Evolutionary conservation across 2,113 vertebrate species (phyloP).

Genomic region (Gasterosteus nipponicus): DNA sequence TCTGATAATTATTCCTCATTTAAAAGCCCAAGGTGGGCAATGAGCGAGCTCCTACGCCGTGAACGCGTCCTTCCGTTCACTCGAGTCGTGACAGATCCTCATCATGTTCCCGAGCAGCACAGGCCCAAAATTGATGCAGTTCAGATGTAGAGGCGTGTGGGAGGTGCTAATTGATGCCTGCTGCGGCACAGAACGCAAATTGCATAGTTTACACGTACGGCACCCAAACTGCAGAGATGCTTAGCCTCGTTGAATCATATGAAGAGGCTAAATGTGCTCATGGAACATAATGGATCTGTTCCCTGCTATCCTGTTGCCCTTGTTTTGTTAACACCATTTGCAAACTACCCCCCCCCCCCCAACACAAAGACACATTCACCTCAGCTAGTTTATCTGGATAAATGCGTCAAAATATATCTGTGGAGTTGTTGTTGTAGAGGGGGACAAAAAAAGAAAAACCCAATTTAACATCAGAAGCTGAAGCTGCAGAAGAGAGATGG

Average conservation of each 20-base stretch:
- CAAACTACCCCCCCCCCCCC: neutral
- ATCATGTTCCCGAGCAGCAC: conserved; percentile 48
- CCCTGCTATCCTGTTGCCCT: conserved; percentile 7
- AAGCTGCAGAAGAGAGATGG: conserved; percentile 21
- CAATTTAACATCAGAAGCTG: neutral
- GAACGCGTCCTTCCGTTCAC: conserved; percentile 52
- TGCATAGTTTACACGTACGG: conserved; percentile 69
- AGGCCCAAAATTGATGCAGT: conserved; percentile 55
- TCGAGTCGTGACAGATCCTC: conserved; percentile 59
- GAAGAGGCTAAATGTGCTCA: conserved; percentile 55
- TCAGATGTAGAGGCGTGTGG: conserved; percentile 66
- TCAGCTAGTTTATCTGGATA: neutral
- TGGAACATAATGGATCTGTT: conserved; percentile 52
- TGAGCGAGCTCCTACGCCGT: conserved; percentile 30
- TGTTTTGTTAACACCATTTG: conserved; percentile 38
- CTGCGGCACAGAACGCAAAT: conserved; percentile 66
- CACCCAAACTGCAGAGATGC: conserved; percentile 42
- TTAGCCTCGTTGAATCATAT: conserved; percentile 38
- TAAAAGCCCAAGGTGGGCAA: conserved; percentile 62
- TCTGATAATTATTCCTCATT: conserved; percentile 53
- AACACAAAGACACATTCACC: conserved; percentile 19
- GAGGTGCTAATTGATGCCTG: conserved; percentile 76
- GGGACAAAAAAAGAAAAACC: neutral
- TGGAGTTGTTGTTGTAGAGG: neutral
- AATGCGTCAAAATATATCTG: conserved; percentile 27